Evolutionary conservation across 2,797 vertebrate species (phyloP).

Genomic region (Streptopelia turtur): DNA sequence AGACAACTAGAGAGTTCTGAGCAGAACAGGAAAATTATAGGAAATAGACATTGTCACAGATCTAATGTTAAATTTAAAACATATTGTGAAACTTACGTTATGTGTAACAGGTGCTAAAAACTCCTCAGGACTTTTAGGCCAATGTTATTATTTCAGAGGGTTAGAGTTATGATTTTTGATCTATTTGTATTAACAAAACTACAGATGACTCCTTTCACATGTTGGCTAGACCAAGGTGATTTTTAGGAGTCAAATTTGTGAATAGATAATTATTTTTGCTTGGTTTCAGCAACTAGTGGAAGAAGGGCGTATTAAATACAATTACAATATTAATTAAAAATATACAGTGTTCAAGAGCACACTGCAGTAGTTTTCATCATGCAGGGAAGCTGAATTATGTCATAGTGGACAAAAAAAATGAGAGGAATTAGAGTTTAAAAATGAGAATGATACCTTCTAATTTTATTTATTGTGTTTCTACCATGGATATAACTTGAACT

Average conservation of each 20-base stretch:
- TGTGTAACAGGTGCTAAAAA: neutral
- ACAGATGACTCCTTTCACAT: neutral
- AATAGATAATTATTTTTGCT: neutral
- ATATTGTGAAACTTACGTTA: accelerated
- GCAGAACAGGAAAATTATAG: neutral
- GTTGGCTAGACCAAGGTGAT: neutral
- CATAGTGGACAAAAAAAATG: neutral
- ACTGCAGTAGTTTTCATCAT: neutral
- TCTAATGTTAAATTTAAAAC: neutral
- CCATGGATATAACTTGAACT: neutral
- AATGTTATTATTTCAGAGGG: neutral
- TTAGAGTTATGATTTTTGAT: neutral
- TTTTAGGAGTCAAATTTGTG: neutral
- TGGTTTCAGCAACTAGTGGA: too few species aligned
- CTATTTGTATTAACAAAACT: neutral
- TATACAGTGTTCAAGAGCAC: accelerated
- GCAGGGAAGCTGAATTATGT: neutral
- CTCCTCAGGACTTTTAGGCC: neutral
- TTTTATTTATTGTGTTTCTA: neutral
- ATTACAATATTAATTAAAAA: neutral
- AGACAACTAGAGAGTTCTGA: neutral
- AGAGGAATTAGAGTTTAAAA: neutral
- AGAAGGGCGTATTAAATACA: neutral
- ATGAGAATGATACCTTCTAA: neutral
- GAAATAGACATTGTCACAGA: neutral